Percentiles rank a stretch among this genome's conserved stretches.
These are phyloP conservation scores for Eulithis prunata DNA, from an alignment of 2,888 invertebrate species.

Conservation along the genomic window DNA sequence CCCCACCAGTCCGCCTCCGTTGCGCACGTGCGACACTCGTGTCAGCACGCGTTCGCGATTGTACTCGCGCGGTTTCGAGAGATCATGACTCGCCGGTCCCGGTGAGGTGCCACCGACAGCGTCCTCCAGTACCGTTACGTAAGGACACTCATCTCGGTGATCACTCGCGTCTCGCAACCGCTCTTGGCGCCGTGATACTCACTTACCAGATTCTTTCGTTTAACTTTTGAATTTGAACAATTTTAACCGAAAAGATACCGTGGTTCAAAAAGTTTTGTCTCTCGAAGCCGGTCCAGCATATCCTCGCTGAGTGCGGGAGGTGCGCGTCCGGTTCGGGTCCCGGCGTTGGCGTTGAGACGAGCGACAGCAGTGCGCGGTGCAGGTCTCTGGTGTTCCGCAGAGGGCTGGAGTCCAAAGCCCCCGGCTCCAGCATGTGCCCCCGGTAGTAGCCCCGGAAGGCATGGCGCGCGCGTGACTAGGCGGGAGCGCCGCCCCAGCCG, in stretches of 20 bases:
- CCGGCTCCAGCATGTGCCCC: slow-evolving; percentile 53
- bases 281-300: background rate
- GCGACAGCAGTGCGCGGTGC: slow-evolving; percentile 52
- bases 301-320: slow-evolving; percentile 17
- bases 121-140: slow-evolving; percentile 69
- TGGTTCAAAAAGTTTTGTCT: slow-evolving; percentile 19
- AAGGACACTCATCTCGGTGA: slow-evolving; percentile 55
- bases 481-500: slow-evolving; percentile 66
- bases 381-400: slow-evolving; percentile 61
- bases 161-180: slow-evolving; percentile 43
- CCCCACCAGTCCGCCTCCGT: slow-evolving; percentile 70
- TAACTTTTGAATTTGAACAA: slow-evolving; percentile 43
- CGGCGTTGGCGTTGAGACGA: slow-evolving; percentile 51
- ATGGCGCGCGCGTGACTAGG: slow-evolving; percentile 63
- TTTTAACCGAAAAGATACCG: slow-evolving; percentile 15
- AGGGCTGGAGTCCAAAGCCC: slow-evolving; percentile 55
- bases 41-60: slow-evolving; percentile 59
- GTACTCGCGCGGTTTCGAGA: slow-evolving; percentile 65
- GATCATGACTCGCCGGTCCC: slow-evolving; percentile 73
- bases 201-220: slow-evolving; percentile 59
- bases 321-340: slow-evolving; percentile 21
- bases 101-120: slow-evolving; percentile 72
- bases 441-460: slow-evolving; percentile 56
- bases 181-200: slow-evolving; percentile 36
- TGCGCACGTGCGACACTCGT: slow-evolving; percentile 68